Evolutionary conservation across 2,113 vertebrate genomes (phyloP).

Genomic region (Nipponia nippon): DNA sequence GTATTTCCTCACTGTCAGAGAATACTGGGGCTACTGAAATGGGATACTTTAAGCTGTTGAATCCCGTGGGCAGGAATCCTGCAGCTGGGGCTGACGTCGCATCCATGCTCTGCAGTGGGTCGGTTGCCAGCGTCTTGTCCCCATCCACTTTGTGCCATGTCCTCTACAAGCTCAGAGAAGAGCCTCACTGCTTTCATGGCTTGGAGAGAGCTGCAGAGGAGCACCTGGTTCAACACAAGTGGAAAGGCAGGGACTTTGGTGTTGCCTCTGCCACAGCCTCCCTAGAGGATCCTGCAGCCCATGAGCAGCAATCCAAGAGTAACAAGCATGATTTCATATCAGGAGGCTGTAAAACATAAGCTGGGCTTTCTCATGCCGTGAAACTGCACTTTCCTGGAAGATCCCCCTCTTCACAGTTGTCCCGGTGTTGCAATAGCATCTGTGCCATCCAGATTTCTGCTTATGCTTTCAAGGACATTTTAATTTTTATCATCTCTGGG

Average conservation of each 20-base stretch:
- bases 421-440: neutral
- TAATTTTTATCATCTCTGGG: neutral
- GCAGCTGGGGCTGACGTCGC: accelerated
- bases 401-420: neutral
- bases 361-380: neutral
- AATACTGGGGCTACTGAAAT: neutral
- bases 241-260: no score
- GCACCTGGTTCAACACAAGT: neutral
- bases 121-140: accelerated
- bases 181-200: neutral
- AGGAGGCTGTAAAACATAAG: neutral
- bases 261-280: neutral
- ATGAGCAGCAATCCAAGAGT: neutral
- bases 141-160: accelerated
- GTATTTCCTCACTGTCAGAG: neutral
- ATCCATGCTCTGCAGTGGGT: neutral
- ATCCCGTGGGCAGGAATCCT: neutral
- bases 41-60: neutral
- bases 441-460: neutral
- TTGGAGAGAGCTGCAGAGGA: neutral
- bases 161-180: neutral
- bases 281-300: neutral
- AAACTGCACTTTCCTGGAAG: neutral
- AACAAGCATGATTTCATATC: neutral
- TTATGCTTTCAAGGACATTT: conserved; percentile 34